Evolutionary conservation across 2,113 vertebrate species (phyloP), one percentile per base, ranked within the genome.

Genomic region (Podarcis muralis): DNA sequence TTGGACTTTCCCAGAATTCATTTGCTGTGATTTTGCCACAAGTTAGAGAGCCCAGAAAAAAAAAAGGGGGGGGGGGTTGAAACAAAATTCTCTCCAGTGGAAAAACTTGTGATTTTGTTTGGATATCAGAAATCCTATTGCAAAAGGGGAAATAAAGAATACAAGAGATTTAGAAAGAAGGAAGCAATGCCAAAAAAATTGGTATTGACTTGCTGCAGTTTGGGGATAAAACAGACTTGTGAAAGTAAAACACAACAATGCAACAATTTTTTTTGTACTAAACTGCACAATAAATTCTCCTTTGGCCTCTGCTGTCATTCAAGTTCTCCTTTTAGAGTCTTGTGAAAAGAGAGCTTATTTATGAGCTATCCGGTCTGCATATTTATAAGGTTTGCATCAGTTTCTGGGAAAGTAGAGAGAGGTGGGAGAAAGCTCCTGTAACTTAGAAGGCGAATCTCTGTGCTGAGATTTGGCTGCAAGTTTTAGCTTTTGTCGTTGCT

Each of bases 91-190:
- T 23, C 66, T 57, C 35, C n/a, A 27, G 68, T 77, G 71, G 40
- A 77, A 88, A 62, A n/a, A 66, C 2, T 2, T 12, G 59, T 68
- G 40, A 25, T 27, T 71, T 53, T 25, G 53, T 57, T n/a, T 32
- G 20, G 37, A 25, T 80, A 20, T 53, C 6, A 82, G 75, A 84
- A 48, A 18, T 37, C 68, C 57, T 30, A 1, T 30, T 85, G 6
- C 16, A 5, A 90, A 88, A 89, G 53, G 81, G 85, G 88, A 89
- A 88, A 59, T 75, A 66, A 43, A 78, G 71, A 66, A 6, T 32
- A 22, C 23, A 57, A 16, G 32, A 27, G 8, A 0, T 27, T 43
- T 62, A 4, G 18, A 62, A 62, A 62, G 18, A 62, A 11, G 48
- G 48, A 53, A 53, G 48, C 48, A 53, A 53, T 53, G 48, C 48